A percentile compares a stretch with the other conserved stretches of the same genome.
These are phyloP conservation scores for Xerus inauris DNA, from an alignment of 2,113 vertebrate species.

Conservation along the genomic window DNA sequence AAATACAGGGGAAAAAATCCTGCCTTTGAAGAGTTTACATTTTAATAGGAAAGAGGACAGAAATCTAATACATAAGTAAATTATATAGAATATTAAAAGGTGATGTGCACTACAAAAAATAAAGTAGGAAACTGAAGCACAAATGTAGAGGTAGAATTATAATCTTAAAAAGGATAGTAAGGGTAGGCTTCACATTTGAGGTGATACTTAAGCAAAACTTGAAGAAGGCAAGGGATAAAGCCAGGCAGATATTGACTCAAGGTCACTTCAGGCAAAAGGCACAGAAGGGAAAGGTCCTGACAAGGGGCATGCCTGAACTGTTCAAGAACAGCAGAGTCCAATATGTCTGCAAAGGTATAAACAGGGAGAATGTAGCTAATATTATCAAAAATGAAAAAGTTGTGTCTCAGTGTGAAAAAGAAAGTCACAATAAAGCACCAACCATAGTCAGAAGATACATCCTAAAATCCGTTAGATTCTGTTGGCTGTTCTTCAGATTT, in stretches of 20 bases:
- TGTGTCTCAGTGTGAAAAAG: constrained; percentile 2
- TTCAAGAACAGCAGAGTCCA: neutral
- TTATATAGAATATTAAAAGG: constrained; percentile 6
- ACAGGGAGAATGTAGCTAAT: neutral
- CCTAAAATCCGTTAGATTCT: neutral
- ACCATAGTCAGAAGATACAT: constrained; percentile 39
- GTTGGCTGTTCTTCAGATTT: neutral
- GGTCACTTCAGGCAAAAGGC: neutral
- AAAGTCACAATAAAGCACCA: constrained; percentile 15
- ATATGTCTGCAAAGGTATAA: neutral
- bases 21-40: constrained; percentile 49
- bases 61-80: neutral
- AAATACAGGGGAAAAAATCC: neutral
- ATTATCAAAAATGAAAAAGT: neutral
- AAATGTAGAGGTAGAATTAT: neutral
- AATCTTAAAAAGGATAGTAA: neutral
- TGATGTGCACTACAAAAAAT: neutral
- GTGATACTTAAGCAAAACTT: neutral
- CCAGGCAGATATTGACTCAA: neutral
- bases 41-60: neutral
- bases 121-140: neutral
- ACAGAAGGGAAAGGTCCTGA: neutral
- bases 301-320: neutral
- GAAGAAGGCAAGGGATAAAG: neutral
- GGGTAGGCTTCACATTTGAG: neutral